Percentiles rank a stretch among this genome's conserved stretches.
These are phyloP conservation scores for Trachelipus rathkii DNA, from an alignment of 1,140 invertebrate genomes.

Conservation along the genomic window DNA sequence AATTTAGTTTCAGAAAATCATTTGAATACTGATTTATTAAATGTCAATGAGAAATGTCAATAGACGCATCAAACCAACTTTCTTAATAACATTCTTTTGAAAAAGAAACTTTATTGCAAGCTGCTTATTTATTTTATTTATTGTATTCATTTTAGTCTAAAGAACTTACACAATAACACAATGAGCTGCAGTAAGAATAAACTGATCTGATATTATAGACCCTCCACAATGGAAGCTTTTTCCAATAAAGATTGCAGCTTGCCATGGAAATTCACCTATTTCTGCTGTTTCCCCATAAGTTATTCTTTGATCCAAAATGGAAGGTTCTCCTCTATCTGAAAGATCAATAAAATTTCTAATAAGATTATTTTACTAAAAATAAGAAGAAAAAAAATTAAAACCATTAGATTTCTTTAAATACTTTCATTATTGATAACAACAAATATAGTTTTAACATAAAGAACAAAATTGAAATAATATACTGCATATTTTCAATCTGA, in stretches of 20 bases:
- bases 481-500: no score
- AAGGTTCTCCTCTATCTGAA: slow-evolving; percentile 31
- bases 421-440: background rate
- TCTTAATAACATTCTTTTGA: background rate
- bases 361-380: no score
- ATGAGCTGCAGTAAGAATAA: slow-evolving; percentile 60
- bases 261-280: slow-evolving; percentile 52
- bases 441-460: no score
- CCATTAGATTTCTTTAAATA: background rate
- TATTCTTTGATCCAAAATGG: slow-evolving; percentile 27
- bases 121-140: no score
- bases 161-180: slow-evolving; percentile 54
- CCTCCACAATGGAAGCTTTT: slow-evolving; percentile 59
- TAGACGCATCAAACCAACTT: background rate
- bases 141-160: no score
- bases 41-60: no score
- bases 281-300: slow-evolving; percentile 48
- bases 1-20: background rate
- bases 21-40: no score
- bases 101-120: no score
- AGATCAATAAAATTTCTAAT: no score
- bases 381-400: no score
- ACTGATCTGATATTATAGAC: slow-evolving; percentile 56
- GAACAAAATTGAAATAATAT: no score
- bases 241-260: slow-evolving; percentile 50